Conservation (phyloP, 35 echinoderm and acorn worm species). For the Acanthaster planci region DNA sequence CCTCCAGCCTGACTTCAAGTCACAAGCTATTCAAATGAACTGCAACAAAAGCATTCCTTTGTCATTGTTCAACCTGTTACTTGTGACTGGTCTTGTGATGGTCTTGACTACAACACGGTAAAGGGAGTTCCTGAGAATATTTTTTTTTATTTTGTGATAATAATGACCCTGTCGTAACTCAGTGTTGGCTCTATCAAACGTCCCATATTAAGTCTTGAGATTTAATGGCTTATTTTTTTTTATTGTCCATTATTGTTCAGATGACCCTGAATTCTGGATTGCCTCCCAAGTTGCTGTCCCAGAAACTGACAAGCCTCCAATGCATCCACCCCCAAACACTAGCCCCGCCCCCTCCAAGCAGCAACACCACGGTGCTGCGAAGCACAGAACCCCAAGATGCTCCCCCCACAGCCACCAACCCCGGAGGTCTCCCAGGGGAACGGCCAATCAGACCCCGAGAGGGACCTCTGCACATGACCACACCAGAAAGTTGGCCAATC, state of each 20-base stretch:
- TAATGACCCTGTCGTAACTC: too few relatives aligned
- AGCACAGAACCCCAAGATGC: neutral
- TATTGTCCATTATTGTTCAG: neutral
- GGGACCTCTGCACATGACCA: neutral
- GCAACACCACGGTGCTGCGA: neutral
- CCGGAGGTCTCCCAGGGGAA: neutral
- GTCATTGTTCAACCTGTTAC: too few relatives aligned
- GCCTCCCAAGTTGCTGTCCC: neutral
- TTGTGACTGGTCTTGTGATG: too few relatives aligned
- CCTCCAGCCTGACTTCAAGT: too few relatives aligned
- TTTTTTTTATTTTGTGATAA: too few relatives aligned
- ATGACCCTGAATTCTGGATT: slow-evolving; percentile 24
- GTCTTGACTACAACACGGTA: too few relatives aligned
- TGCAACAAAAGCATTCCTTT: too few relatives aligned
- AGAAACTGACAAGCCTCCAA: neutral
- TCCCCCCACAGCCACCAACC: slow-evolving; percentile 1
- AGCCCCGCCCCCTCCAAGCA: neutral
- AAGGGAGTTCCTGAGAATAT: too few relatives aligned
- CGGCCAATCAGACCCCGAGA: neutral
- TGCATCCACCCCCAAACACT: neutral
- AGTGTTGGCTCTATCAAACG: too few relatives aligned
- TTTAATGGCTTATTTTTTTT: too few relatives aligned
- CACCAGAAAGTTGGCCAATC: neutral
- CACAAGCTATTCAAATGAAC: too few relatives aligned
- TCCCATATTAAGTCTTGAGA: too few relatives aligned